Percentiles rank a stretch among this genome's conserved stretches.
Conservation (phyloP, 2,888 invertebrate genomes). For the Gerris lacustris region DNA sequence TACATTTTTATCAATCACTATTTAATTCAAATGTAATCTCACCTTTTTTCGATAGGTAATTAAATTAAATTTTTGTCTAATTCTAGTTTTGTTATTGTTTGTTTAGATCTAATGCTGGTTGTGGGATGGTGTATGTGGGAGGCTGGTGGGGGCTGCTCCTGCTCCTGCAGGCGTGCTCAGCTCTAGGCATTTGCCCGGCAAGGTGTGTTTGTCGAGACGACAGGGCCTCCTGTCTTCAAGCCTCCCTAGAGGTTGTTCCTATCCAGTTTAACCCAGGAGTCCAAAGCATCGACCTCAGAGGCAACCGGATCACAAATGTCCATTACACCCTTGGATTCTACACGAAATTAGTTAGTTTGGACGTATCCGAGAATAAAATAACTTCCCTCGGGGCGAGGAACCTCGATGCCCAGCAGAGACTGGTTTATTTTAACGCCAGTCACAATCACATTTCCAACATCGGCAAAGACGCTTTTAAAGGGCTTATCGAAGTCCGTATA, state of each 20-base stretch:
- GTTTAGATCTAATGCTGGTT: conserved; percentile 26
- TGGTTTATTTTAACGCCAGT: conserved; percentile 64
- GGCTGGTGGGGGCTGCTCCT: conserved; percentile 19
- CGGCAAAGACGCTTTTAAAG: conserved; percentile 63
- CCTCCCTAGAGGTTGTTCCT: conserved; percentile 70
- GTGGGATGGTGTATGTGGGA: conserved; percentile 28
- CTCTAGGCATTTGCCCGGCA: conserved; percentile 54
- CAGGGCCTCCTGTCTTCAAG: conserved; percentile 61
- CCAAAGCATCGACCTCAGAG: conserved; percentile 66
- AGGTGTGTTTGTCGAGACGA: conserved; percentile 73
- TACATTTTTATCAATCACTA: too few species aligned
- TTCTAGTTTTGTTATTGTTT: conserved; percentile 8
- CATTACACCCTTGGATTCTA: conserved; percentile 69
- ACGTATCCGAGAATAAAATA: conserved; percentile 71
- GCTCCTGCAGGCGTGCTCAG: conserved; percentile 12
- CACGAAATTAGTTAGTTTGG: conserved; percentile 62
- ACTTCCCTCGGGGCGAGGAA: conserved; percentile 66
- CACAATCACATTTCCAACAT: conserved; percentile 58
- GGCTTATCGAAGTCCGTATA: conserved; percentile 51
- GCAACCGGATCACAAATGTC: conserved; percentile 67
- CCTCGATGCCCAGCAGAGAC: conserved; percentile 62
- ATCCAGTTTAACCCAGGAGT: conserved; percentile 81
- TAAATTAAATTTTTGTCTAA: too few species aligned
- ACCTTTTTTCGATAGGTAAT: too few species aligned
- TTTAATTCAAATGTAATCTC: too few species aligned